Conservation (phyloP, 2,888 invertebrate genomes). For the Trichacis sp. region DNA sequence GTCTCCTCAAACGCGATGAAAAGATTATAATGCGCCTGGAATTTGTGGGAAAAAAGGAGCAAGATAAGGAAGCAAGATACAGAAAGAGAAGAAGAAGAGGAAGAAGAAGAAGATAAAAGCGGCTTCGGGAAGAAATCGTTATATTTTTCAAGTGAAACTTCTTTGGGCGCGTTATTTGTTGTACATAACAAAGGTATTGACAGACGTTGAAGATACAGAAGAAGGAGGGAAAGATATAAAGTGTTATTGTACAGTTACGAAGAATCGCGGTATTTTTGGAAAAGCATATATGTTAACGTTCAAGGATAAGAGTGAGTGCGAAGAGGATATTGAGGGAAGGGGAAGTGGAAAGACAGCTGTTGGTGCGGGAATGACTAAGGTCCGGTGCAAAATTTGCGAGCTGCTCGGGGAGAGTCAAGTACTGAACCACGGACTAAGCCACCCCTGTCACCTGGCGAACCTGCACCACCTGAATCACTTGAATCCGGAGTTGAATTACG, state of each 20-base stretch:
- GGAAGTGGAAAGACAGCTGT: constrained; percentile 16
- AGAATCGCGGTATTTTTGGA: constrained; percentile 42
- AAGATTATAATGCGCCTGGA: constrained; percentile 36
- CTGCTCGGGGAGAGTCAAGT: constrained; percentile 54
- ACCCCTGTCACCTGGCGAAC: constrained; percentile 59
- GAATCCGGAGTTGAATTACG: constrained; percentile 47
- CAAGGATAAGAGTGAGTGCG: constrained; percentile 32
- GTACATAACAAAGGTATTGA: neutral
- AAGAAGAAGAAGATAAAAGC: neutral
- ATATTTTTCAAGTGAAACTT: no score
- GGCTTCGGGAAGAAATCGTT: no score
- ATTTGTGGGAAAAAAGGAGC: constrained; percentile 20
- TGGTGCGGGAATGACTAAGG: constrained; percentile 54
- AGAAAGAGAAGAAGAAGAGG: constrained; percentile 8
- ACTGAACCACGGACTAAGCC: constrained; percentile 54
- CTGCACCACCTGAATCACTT: constrained; percentile 56
- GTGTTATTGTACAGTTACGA: constrained; percentile 20
- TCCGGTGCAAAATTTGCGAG: constrained; percentile 61
- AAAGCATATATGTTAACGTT: constrained; percentile 34
- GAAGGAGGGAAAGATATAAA: constrained; percentile 10
- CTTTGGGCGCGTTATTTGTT: neutral
- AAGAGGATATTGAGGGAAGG: constrained; percentile 16
- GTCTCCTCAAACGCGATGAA: constrained; percentile 17
- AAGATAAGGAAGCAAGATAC: constrained; percentile 25
- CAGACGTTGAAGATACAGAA: neutral